Base-by-base conservation (phyloP, 2,888 invertebrate genomes). In the Chrysomela aeneicollis region DNA sequence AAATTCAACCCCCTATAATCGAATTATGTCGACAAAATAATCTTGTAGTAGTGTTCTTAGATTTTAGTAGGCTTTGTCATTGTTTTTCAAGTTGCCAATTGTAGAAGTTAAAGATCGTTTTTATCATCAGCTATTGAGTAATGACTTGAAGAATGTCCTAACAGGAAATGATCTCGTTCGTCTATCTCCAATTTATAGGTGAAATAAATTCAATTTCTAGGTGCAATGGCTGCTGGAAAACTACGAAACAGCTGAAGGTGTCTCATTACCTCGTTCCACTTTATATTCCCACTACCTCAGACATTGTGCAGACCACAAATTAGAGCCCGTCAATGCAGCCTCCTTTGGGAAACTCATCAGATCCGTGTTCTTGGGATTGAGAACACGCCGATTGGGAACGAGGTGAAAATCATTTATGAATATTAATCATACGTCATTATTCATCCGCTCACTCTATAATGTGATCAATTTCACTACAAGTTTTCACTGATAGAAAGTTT, bases 321-420 rank as follows among this genome's bases (percentile, higher is more conserved):
- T 99, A 72, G 98, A 98, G 82, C 98, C 99, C 0, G 98, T 99
- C 69, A 99, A 99, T 86, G 98, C 98, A 42, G 99, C 99, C 8
- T 98, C 97, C 35, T 99, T 99, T 86, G 99, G 99, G 68, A 99
- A 99, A 85, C 88, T 99, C 47, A 99, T 99, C 79, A 90, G 99
- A 66, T 97, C 98, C 2, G 98, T 99, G 67, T 99, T 99, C 86
- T 87, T 97, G 74, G 98, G 98, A 17, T 87, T 99, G 76, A 87
- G 97, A 70, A 99, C 99, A 15, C 86, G 97, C 73, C 88, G 99
- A 60, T 87, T 99, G 51, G 99, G 99, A 69, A 99, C 63, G 10
- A 66, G 63, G 63, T 67, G 47, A 37, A n/a, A 35, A 53, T 42
- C 10, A 15, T 12, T 57, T 19, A 8, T 37, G 32, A 21, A 17